Evolutionary conservation across 2,797 vertebrate species (phyloP), one percentile per base, ranked within the genome.

Genomic region (Enteromius trimaculatus): DNA sequence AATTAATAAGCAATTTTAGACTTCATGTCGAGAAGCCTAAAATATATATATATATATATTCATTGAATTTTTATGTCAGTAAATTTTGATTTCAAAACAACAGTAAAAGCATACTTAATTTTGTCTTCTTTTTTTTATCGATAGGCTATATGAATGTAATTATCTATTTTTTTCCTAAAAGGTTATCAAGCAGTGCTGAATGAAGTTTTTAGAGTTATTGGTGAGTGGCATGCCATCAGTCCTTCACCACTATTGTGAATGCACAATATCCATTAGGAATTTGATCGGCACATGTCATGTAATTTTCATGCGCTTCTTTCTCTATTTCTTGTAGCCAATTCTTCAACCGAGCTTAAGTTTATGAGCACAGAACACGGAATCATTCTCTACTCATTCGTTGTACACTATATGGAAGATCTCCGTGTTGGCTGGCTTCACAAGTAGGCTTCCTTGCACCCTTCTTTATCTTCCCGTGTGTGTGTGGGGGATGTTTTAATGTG

Each of bases 191-290:
- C 97, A 77, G 93, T 99, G 85, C 96, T 99, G 96, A 96, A 93
- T 80, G 97, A 97, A 94, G 94, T 99, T 76, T 99, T 98, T 93
- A 97, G 93, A 92, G 93, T 94, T 89, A 98, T 99, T 91, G 98
- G 98, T 99, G 93, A 97, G 97, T 78, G 53, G 78, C 23, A 29
- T 23, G 19, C 65, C 29, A 29, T 83, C 29, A 44, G 23, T 69
- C 90, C 86, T 90, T 44, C 65, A 29, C 19, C 65, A 17, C 62
- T 78, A 70, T 47, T 83, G 53, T 78, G 53, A 83, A 69, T 37
- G 34, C 34, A 65, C 76, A 78, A 26, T 34, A 78, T 87, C 31
- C 16, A 21, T 71, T 58, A 31, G 3, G 1, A 75, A 62, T 51
- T 8, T 39, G 53, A 44, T 47, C 51, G 23, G 34, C 70, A 8